A percentile compares a stretch with the other conserved stretches of the same genome.
These are phyloP conservation scores for Mugil cephalus DNA, from an alignment of 2,113 vertebrate genomes.

Conservation along the genomic window DNA sequence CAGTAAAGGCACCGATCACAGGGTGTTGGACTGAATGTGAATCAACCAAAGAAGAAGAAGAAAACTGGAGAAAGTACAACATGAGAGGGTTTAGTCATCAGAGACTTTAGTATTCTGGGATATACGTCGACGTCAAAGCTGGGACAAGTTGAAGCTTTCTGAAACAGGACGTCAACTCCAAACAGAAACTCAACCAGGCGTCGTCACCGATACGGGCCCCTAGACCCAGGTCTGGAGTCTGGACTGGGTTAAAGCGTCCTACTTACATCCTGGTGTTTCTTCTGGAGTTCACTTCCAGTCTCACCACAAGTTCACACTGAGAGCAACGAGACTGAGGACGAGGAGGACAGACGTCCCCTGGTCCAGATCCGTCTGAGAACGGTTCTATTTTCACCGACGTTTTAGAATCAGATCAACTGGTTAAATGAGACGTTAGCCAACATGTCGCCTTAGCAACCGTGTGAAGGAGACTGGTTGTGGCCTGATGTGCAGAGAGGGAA, in stretches of 20 bases:
- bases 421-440: too few species aligned
- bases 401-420: too few species aligned
- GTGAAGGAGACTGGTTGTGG: too few species aligned
- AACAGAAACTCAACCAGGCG: background rate
- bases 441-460: too few species aligned
- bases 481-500: too few species aligned
- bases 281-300: background rate
- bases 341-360: background rate
- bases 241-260: too few species aligned
- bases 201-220: too few species aligned
- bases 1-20: conserved; percentile 65
- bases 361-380: background rate
- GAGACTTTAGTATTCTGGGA: conserved; percentile 23
- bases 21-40: conserved; percentile 4
- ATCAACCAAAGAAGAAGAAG: background rate
- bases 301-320: conserved; percentile 20
- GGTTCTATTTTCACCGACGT: too few species aligned
- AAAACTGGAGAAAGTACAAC: background rate
- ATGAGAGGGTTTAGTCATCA: background rate
- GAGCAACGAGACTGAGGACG: conserved; percentile 6
- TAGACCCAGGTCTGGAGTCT: background rate
- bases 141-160: background rate
- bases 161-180: background rate
- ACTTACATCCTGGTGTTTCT: background rate
- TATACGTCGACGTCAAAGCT: conserved; percentile 6